These are phyloP conservation scores for Felis catus DNA, from an alignment of 2,113 vertebrate genomes.

Conservation along the genomic window F.catus_Fca126_mat1.0 CM031418.1:49386001-49386500, in stretches of 20 bases:
- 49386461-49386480: not conserved
- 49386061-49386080: not conserved
- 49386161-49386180: not conserved
- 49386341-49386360: slow-evolving; percentile 6
- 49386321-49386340: not conserved
- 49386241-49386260: not conserved
- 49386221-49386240: not conserved
- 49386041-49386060: not conserved
- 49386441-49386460: not conserved
- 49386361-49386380: not conserved
- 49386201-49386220: not conserved
- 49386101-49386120: not conserved
- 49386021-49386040: slow-evolving; percentile 89
- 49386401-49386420: not conserved
- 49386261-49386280: slow-evolving; percentile 1
- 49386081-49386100: not conserved
- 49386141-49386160: not conserved
- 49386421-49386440: not conserved
- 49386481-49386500: not conserved
- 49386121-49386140: slow-evolving; percentile 11
- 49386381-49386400: not conserved
- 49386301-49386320: not conserved
- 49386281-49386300: not conserved
- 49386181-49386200: not conserved
- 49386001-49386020: slow-evolving; percentile 85